Conservation (phyloP, 2,888 invertebrate species). For the Mantis religiosa region DNA sequence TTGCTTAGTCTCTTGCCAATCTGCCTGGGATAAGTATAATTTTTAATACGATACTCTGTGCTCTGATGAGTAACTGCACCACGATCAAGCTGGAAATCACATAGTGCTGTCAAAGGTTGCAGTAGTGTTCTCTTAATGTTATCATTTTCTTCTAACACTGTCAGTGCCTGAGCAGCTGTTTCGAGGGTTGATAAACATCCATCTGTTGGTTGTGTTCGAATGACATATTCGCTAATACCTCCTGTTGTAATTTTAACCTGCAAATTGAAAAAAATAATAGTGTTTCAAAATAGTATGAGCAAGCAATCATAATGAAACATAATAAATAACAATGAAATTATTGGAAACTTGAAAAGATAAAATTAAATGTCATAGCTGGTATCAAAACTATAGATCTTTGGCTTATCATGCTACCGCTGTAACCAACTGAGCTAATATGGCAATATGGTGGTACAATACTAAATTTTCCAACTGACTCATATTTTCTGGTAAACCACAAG, state of each 20-base stretch:
- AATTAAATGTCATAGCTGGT: too few species aligned
- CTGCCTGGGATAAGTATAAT: slow-evolving; percentile 71
- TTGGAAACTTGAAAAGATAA: too few species aligned
- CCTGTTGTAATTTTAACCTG: slow-evolving; percentile 71
- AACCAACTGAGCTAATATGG: too few species aligned
- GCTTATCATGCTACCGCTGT: too few species aligned
- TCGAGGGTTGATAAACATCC: slow-evolving; percentile 87
- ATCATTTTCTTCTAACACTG: slow-evolving; percentile 67
- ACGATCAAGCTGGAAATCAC: slow-evolving; percentile 81
- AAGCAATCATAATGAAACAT: too few species aligned
- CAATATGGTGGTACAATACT: too few species aligned
- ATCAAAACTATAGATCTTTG: too few species aligned
- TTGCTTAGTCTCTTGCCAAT: slow-evolving; percentile 70
- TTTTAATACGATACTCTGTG: slow-evolving; percentile 81
- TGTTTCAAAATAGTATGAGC: too few species aligned
- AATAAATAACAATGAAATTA: too few species aligned
- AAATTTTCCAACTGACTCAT: too few species aligned
- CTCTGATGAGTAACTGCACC: slow-evolving; percentile 93
- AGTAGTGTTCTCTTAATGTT: slow-evolving; percentile 61
- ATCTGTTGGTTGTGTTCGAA: slow-evolving; percentile 89
- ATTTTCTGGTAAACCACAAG: too few species aligned
- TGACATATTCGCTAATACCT: slow-evolving; percentile 79
- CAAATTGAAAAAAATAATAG: slow-evolving; percentile 18
- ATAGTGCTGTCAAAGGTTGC: slow-evolving; percentile 75
- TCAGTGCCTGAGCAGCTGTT: slow-evolving; percentile 75